phyloP scores from a whole-genome alignment of 2,888 invertebrate species.

The Trachelus stipa region DNA sequence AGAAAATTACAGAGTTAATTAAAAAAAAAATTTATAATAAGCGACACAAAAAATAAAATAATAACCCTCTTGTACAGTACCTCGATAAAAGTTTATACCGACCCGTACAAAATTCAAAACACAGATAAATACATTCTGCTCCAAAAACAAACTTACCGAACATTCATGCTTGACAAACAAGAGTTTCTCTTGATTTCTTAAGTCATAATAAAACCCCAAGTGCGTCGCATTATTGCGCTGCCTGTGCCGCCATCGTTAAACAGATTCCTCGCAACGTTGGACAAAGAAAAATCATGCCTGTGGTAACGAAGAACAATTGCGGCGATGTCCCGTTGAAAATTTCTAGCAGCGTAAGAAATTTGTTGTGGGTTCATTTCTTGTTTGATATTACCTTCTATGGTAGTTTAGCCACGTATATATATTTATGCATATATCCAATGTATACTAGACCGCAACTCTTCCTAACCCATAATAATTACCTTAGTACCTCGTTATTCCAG shows the following conservation, averaged over 20 bases:
- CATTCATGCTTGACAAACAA: background rate
- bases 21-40: too few species aligned
- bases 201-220: background rate
- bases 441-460: background rate
- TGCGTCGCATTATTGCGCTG: background rate
- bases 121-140: background rate
- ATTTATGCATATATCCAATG: background rate
- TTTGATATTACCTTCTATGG: too few species aligned
- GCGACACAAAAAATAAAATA: too few species aligned
- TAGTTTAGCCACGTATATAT: background rate
- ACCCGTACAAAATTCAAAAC: background rate
- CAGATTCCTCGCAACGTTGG: background rate
- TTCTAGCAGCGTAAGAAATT: background rate
- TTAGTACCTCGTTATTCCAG: background rate
- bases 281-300: background rate
- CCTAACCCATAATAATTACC: background rate
- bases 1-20: background rate
- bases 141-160: background rate
- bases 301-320: background rate
- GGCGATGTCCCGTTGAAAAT: background rate
- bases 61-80: too few species aligned
- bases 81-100: background rate
- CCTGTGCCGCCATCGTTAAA: background rate
- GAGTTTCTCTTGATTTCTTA: background rate
- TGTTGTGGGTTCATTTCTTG: background rate